Conservation (phyloP, 2,888 invertebrate genomes). For the Tinea trinotella region DNA sequence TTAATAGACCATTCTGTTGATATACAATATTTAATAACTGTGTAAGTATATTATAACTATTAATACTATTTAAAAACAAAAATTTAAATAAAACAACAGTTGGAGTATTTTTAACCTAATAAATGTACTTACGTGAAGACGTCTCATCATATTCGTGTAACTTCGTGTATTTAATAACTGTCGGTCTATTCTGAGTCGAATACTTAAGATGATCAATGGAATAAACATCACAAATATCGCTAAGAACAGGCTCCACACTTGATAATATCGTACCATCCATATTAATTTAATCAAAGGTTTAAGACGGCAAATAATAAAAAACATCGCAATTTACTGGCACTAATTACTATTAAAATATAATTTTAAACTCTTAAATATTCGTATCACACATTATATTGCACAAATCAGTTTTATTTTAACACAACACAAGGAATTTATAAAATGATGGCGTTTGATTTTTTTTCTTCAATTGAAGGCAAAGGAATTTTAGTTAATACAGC, state of each 20-base stretch:
- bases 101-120: no score
- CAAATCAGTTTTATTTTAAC: background rate
- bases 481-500: no score
- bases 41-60: background rate
- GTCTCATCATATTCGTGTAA: slow-evolving; percentile 48
- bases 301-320: background rate
- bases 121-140: slow-evolving; percentile 42
- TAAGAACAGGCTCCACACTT: slow-evolving; percentile 36
- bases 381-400: background rate
- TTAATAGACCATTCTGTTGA: no score
- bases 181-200: slow-evolving; percentile 39
- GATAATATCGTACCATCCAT: slow-evolving; percentile 57
- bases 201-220: slow-evolving; percentile 36
- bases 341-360: background rate
- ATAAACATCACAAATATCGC: slow-evolving; percentile 38
- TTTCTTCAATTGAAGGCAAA: background rate
- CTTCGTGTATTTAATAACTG: slow-evolving; percentile 54
- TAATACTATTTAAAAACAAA: background rate
- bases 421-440: background rate
- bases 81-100: background rate
- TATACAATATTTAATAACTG: no score
- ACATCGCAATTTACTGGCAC: slow-evolving; percentile 1
- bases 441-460: background rate
- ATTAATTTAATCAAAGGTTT: slow-evolving; percentile 26
- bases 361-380: background rate